Percentiles rank a stretch among this genome's conserved stretches.
Evolutionary conservation across 2,113 vertebrate species (phyloP).

Genomic region (Vulpes ferrilata): DNA sequence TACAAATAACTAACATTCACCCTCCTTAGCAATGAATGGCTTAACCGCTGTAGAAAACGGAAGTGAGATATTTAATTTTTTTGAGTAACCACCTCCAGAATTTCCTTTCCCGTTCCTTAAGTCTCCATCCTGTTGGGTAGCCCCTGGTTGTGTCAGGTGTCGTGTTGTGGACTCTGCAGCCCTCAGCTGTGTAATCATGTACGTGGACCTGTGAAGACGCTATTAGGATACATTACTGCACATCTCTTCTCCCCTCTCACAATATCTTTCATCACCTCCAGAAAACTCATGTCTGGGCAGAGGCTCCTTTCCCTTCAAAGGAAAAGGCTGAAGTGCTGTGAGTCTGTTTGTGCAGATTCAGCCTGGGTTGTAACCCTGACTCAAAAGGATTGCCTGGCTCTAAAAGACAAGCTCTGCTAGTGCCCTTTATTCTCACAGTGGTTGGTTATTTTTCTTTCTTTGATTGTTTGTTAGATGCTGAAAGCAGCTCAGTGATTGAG

Average conservation of each 20-base stretch:
- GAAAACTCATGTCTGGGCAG: neutral
- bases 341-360: neutral
- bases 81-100: slow-evolving; percentile 1
- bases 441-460: slow-evolving; percentile 44
- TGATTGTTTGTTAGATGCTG: neutral
- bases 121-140: neutral
- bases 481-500: neutral
- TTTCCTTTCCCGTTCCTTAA: neutral
- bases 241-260: neutral
- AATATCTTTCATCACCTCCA: neutral
- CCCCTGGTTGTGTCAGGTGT: neutral
- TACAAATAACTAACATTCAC: slow-evolving; percentile 25
- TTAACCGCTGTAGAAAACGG: slow-evolving; percentile 6
- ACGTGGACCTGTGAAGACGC: neutral
- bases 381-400: neutral
- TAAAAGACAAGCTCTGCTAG: neutral
- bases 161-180: neutral
- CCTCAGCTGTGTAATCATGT: accelerated
- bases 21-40: neutral
- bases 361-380: neutral
- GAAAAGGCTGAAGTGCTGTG: neutral
- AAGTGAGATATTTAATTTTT: slow-evolving; percentile 40
- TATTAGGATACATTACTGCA: neutral
- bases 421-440: neutral
- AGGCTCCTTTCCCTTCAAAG: neutral